These are phyloP conservation scores for Peromyscus nudipes DNA, from an alignment of 2,797 vertebrate species.

Conservation along the genomic window DNA sequence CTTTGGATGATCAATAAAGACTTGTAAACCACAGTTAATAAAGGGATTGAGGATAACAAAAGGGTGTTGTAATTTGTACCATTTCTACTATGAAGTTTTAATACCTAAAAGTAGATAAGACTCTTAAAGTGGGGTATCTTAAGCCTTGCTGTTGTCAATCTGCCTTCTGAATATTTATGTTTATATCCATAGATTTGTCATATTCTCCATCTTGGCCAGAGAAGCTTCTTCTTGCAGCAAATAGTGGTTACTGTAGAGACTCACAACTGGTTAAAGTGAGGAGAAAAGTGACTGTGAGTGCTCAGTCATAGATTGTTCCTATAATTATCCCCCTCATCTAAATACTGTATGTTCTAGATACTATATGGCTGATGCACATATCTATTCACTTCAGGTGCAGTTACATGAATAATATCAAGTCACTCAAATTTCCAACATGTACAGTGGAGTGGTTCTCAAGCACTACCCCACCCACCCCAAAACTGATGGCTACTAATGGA, in stretches of 20 bases:
- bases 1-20: not conserved
- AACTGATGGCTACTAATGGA: not conserved
- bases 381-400: not conserved
- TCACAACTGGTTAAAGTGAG: not conserved
- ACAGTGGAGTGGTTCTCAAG: not conserved
- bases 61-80: not conserved
- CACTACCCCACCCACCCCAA: no score
- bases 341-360: not conserved
- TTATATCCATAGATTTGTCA: not conserved
- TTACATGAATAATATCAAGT: not conserved
- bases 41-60: not conserved
- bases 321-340: not conserved
- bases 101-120: not conserved
- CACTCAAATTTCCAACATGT: no score
- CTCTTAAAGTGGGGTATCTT: not conserved
- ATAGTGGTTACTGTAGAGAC: not conserved
- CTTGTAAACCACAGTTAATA: not conserved
- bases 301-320: not conserved
- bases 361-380: not conserved
- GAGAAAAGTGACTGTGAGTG: not conserved
- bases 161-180: not conserved
- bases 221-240: not conserved
- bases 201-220: not conserved
- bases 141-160: not conserved
- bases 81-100: not conserved